Base-by-base conservation (phyloP, 2,888 invertebrate species). In the Eugnorisma glareosa region DNA sequence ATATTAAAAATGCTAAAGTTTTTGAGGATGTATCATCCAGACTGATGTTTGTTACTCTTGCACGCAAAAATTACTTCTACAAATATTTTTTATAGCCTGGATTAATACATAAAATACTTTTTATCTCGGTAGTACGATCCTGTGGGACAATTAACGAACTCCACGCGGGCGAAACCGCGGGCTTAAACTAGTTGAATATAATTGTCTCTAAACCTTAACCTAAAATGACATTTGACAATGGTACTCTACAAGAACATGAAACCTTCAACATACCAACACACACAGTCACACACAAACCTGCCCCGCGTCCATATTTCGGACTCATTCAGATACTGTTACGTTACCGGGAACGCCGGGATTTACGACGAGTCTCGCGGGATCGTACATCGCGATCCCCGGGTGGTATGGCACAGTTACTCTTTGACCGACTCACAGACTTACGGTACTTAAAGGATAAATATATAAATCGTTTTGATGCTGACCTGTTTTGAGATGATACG, bases 331-430 rank as follows among this genome's bases (percentile, higher is more conserved):
- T 92, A 93, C 93, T 92, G 94, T 94, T 94, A 94, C 87, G 88
- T 90, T 92, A 89, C 92, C 90, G 86, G 93, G 91, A 93, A 90
- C 86, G 80, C 40, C 78, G 77, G 90, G 88, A 93, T 94, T 94
- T 94, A 93, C 92, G 93, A 93, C 83, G 84, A 89, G 89, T 83
- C 84, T 77, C 77, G 66, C 84, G 77, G 89, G 87, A 89, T 83
- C 89, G 84, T 89, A 88, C 88, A 84, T 89, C 86, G 85, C 85
- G 66, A 81, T 67, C 91, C 79, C 84, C 92, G 90, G 93, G 95
- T 86, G 93, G 94, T 90, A 91, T 95, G 95, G 89, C 96, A 94
- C 95, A 93, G 91, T 94, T 95, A 93, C 93, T 89, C 91, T 91
- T 87, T 94, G 93, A 94, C 95, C 94, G 91, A 94, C 79, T 89